Base-by-base conservation (phyloP, 1,140 invertebrate genomes). In the Trachymyrmex cornetzi region DNA sequence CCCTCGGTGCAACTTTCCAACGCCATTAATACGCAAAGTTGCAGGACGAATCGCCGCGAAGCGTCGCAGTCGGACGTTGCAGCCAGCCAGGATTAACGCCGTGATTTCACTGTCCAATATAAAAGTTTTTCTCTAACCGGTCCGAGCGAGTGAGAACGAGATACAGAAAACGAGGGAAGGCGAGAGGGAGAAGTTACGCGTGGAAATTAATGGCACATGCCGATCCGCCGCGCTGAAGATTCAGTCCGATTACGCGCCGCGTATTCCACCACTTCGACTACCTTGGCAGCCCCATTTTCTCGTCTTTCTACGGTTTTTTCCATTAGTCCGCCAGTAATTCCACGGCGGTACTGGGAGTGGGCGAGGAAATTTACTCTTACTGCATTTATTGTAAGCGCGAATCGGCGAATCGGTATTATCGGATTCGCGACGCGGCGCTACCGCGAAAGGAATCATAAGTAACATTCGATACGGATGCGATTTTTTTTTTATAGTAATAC, bases 61-160 rank as follows among this genome's bases (percentile, higher is more conserved):
- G 71, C 86, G 88, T 75, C 44, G 71, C 84, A 53, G 84, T 22
- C 71, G n/a, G 64, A 67, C 61, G 81, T n/a, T 57, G 59, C 82
- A 77, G 63, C 86, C 24, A 22, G 67, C 44, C 64, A 22, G 85
- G 89, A 90, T 90, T 90, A 90, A 90, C 87, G 86, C 87, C 34
- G 89, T 90, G 89, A 90, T 90, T 90, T 88, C 66, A 66, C 71
- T 90, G 87, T 90, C 72, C 87, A 90, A 90, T 90, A 90, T 90
- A 90, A 90, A 90, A 90, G 77, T 90, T 90, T 90, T 79, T 50
- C 64, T 24, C 64, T n/a, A n/a, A 24, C 53, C 38, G 38, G 5
- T 48, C 14, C 30, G 24, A 34, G n/a, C 11, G n/a, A 55, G 30
- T n/a, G 63, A 71, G 57, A 53, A 27, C 38, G n/a, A 79, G 38